Evolutionary conservation across 2,888 invertebrate species (phyloP).

Genomic region (Fragum fragum): DNA sequence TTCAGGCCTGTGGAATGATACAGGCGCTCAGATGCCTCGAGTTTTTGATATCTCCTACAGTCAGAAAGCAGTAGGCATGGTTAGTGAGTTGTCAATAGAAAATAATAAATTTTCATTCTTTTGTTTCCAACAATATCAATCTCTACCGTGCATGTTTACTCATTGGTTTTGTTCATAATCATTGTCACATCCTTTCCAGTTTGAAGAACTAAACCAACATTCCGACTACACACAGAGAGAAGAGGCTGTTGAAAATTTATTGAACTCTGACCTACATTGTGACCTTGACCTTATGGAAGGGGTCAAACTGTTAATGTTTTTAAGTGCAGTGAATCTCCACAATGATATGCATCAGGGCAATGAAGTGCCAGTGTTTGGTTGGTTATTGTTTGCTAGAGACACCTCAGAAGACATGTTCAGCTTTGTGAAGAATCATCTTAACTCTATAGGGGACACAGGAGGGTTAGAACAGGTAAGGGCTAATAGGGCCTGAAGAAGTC

Average conservation of each 20-base stretch:
- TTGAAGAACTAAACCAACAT: constrained; percentile 73
- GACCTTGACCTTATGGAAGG: constrained; percentile 86
- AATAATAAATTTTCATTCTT: too few species aligned
- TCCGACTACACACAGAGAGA: constrained; percentile 72
- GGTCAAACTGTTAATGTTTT: constrained; percentile 87
- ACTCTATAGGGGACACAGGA: constrained; percentile 86
- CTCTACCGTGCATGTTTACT: too few species aligned
- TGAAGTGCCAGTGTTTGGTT: constrained; percentile 86
- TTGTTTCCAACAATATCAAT: too few species aligned
- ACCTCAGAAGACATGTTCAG: constrained; percentile 84
- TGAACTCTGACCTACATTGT: constrained; percentile 82
- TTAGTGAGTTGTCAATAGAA: too few species aligned
- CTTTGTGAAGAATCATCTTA: constrained; percentile 87
- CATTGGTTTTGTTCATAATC: too few species aligned
- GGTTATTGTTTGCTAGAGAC: constrained; percentile 87
- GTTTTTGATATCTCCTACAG: too few species aligned
- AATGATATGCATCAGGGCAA: constrained; percentile 78
- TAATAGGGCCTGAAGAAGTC: too few species aligned
- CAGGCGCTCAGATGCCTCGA: too few species aligned
- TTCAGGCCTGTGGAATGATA: too few species aligned
- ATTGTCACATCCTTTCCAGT: constrained; percentile 56
- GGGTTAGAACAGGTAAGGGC: constrained; percentile 87
- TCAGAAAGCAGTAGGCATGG: too few species aligned
- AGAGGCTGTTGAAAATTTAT: constrained; percentile 67
- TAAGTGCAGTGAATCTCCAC: constrained; percentile 84